Conservation (phyloP, 2,797 vertebrate species). For the Sphenodon punctatus region DNA sequence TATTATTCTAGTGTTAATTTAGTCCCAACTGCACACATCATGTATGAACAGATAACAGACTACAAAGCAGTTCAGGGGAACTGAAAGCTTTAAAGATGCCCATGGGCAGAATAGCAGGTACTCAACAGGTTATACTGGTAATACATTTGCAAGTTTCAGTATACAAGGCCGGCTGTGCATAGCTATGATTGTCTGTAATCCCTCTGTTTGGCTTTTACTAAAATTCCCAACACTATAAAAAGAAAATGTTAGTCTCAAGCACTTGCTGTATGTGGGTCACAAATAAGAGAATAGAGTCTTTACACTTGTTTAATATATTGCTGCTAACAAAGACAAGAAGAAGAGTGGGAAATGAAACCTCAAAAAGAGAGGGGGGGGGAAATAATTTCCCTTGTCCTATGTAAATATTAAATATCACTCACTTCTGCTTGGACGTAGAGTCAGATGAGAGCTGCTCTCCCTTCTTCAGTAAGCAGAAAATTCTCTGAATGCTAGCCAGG, state of each 20-base stretch:
- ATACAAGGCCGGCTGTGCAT: fast-evolving
- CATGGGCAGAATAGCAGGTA: neutral
- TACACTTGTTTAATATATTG: neutral
- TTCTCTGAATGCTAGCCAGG: fast-evolving
- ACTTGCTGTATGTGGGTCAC: fast-evolving
- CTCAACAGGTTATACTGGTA: fast-evolving
- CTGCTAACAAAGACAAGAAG: neutral
- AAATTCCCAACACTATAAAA: neutral
- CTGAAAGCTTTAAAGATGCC: neutral
- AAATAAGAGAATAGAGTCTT: neutral
- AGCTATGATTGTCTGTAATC: neutral
- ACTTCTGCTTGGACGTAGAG: neutral
- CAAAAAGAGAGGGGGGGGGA: neutral
- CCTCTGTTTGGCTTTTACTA: neutral
- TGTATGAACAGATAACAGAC: neutral
- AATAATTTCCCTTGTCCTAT: neutral
- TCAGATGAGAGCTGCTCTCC: neutral
- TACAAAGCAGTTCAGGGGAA: neutral
- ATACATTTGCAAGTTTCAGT: neutral
- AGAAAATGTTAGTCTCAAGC: fast-evolving
- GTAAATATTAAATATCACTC: slow-evolving; percentile 8
- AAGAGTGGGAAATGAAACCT: neutral
- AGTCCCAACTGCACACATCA: fast-evolving
- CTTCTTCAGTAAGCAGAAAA: neutral
- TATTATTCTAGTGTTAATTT: neutral